A percentile compares a stretch with the other conserved stretches of the same genome.
phyloP scores from a whole-genome alignment of 2,888 invertebrate species.

The Sphaeridia pumilis region DNA sequence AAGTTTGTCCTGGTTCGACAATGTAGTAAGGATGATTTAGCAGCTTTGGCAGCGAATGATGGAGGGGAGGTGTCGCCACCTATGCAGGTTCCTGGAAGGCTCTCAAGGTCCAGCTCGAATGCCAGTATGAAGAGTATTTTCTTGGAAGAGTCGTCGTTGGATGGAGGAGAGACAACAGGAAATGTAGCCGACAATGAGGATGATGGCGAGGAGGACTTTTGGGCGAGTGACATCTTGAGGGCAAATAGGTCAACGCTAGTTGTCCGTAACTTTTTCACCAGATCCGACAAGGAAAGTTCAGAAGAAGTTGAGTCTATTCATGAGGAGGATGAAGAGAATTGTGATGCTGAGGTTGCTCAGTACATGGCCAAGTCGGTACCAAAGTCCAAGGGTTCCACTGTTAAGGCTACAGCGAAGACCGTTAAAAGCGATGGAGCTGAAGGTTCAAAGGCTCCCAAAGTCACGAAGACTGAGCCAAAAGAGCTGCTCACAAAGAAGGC shows the following conservation, averaged over 20 bases:
- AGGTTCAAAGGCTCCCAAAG: too few species aligned
- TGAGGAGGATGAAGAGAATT: conserved; percentile 12
- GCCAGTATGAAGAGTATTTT: not conserved
- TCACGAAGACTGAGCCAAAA: not conserved
- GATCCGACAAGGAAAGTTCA: not conserved
- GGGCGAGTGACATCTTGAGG: conserved; percentile 5
- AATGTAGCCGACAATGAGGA: not conserved
- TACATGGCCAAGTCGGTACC: not conserved
- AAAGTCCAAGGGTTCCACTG: not conserved
- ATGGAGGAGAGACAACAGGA: not conserved
- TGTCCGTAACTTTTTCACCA: conserved; percentile 7
- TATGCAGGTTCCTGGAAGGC: not conserved
- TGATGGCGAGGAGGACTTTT: conserved; percentile 6
- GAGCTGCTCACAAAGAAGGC: too few species aligned
- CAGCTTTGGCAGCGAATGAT: not conserved
- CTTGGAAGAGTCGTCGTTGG: not conserved
- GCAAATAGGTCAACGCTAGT: conserved; percentile 8
- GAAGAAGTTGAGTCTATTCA: conserved; percentile 8
- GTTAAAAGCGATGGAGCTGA: too few species aligned
- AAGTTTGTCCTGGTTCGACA: conserved; percentile 7
- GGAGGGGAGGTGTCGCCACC: not conserved
- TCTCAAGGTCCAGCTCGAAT: conserved; percentile 1
- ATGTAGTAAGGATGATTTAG: conserved; percentile 1
- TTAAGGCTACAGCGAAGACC: too few species aligned
- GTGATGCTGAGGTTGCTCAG: conserved; percentile 9